Base-by-base conservation (phyloP, 2,888 invertebrate genomes). In the Elegia similella region DNA sequence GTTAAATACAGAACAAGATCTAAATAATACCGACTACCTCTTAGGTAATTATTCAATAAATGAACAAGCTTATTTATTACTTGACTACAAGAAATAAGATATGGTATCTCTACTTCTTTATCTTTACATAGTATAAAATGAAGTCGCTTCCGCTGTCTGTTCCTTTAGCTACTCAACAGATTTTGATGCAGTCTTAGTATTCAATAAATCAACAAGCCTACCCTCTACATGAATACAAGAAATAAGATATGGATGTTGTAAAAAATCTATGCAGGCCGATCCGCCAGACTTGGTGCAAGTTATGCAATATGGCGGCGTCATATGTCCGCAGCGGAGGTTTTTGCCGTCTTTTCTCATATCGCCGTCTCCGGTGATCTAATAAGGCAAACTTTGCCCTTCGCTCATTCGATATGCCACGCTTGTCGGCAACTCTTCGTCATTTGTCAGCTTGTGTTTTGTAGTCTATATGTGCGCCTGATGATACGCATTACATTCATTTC, bases 331-430 rank as follows among this genome's bases (percentile, higher is more conserved):
- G 76, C 69, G 67, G 75, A 71, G 81, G 78, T 90, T 91, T 90
- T 90, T 90, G 89, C 83, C 77, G 72, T 75, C 72, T 79, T 86
- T 87, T 87, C 86, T 88, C 86, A 87, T 89, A 86, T 85, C 82
- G 80, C 68, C 80, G 75, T 73, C 72, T 72, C 80, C 82, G 75
- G 79, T 81, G 82, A 88, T 89, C 84, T 90, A 89, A 91, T 90
- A 91, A 88, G 78, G 75, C 75, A 85, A 90, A 90, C 83, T 90
- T 89, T 68, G 77, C 71, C 84, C 80, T 78, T 72, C 76, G 77
- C 83, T 88, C 84, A 85, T 89, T 86, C 76, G 80, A 83, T 86
- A 90, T 90, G 86, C 87, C 82, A 73, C 78, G 81, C 82, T 76
- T 82, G 86, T 86, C 75, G 70, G 73, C 72, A 76, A 76, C 78